A percentile compares a stretch with the other conserved stretches of the same genome.
Evolutionary conservation across 2,797 vertebrate genomes (phyloP).

Genomic region (Sphaeramia orbicularis): DNA sequence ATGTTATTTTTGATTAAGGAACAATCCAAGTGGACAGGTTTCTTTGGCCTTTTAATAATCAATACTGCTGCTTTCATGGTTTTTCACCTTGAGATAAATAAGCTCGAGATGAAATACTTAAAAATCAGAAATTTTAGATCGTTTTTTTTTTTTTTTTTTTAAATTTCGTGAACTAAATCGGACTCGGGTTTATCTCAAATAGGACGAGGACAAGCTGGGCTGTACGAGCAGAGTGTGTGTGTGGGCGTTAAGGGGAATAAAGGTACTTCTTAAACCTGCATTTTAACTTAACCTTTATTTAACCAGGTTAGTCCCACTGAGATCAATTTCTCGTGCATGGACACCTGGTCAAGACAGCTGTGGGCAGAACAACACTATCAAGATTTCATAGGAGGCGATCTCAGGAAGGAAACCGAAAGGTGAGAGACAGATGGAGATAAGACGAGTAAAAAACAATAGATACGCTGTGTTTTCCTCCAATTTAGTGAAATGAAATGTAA

Average conservation of each 20-base stretch:
- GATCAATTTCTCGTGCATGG: slow-evolving; percentile 52
- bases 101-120: not conserved
- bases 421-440: slow-evolving; percentile 7
- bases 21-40: not conserved
- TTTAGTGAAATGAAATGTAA: slow-evolving; percentile 36
- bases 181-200: not conserved
- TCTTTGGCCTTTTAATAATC: not conserved
- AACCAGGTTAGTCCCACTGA: slow-evolving; percentile 68
- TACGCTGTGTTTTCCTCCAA: slow-evolving; percentile 8
- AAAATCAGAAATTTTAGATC: not conserved
- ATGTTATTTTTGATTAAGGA: not conserved
- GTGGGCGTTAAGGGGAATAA: slow-evolving; percentile 26
- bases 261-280: slow-evolving; percentile 11
- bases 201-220: not conserved
- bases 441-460: slow-evolving; percentile 2
- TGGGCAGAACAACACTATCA: slow-evolving; percentile 47
- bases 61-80: not conserved
- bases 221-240: slow-evolving; percentile 6
- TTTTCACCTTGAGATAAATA: not conserved
- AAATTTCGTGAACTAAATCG: too few relatives aligned
- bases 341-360: slow-evolving; percentile 61
- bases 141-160: too few relatives aligned
- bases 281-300: slow-evolving; percentile 73
- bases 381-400: slow-evolving; percentile 46
- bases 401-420: slow-evolving; percentile 1